Conservation (phyloP, 53 echinoderm and acorn worm species). For the Glandiceps talaboti region DNA sequence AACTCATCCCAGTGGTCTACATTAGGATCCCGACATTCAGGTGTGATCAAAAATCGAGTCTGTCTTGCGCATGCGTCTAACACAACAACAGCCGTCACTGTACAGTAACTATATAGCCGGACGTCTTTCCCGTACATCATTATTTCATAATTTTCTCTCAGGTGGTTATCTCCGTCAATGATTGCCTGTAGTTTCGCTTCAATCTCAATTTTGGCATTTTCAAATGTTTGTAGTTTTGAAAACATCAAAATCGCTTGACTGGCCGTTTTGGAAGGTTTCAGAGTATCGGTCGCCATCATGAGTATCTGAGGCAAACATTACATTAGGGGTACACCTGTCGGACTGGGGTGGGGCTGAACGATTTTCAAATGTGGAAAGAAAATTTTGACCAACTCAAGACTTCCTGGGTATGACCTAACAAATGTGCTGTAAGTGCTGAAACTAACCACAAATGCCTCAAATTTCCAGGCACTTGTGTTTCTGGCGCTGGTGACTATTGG, state of each 20-base stretch:
- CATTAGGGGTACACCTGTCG: too few species aligned
- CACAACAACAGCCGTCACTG: background rate
- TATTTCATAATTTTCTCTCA: too few species aligned
- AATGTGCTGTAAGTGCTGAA: too few species aligned
- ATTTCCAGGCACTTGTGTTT: too few species aligned
- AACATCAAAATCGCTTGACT: background rate
- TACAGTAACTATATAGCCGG: background rate
- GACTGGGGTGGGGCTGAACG: too few species aligned
- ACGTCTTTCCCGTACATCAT: background rate
- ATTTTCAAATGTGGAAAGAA: too few species aligned
- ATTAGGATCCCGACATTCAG: background rate
- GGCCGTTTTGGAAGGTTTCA: background rate
- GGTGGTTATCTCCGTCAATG: background rate
- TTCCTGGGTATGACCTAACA: too few species aligned
- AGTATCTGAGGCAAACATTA: too few species aligned
- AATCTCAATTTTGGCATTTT: background rate
- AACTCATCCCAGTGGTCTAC: background rate
- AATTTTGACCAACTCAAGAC: too few species aligned
- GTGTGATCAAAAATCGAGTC: background rate
- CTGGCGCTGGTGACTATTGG: too few species aligned
- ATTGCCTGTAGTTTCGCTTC: background rate
- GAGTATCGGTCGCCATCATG: too few species aligned
- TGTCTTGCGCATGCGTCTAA: background rate
- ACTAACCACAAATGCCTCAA: too few species aligned
- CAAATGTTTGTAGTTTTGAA: background rate